phyloP scores from a whole-genome alignment of 2,888 invertebrate species.

The Chloromyia formosa region DNA sequence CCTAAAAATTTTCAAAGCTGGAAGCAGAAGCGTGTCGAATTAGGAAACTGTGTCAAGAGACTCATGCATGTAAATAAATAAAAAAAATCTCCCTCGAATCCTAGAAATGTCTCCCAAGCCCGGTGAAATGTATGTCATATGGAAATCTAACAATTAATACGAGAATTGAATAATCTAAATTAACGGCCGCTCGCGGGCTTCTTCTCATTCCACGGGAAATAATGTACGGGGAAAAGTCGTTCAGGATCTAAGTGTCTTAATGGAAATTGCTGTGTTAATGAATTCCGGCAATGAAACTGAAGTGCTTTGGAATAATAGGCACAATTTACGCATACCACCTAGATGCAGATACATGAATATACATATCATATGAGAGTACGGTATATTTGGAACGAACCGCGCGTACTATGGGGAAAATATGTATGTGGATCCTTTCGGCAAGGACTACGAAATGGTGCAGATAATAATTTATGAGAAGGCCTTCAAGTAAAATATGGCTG shows the following conservation, averaged over 20 bases:
- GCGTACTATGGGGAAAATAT: too few species aligned
- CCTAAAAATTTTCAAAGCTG: neutral
- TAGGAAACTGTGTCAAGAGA: neutral
- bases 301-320: neutral
- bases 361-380: neutral
- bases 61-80: neutral
- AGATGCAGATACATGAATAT: neutral
- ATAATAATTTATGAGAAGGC: conserved; percentile 16
- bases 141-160: conserved; percentile 17
- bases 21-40: neutral
- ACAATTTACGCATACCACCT: neutral
- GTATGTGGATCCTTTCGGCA: too few species aligned
- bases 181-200: neutral
- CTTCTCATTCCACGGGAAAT: neutral
- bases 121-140: conserved; percentile 8
- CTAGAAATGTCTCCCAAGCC: neutral
- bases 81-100: neutral
- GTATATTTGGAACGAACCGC: too few species aligned
- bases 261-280: conserved; percentile 31
- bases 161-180: conserved; percentile 26
- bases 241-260: conserved; percentile 13
- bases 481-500: conserved; percentile 31
- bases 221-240: neutral
- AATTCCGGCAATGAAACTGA: conserved; percentile 17
- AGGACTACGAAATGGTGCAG: neutral